Base-by-base conservation (phyloP, 2,888 invertebrate species). In the Altica lythri region DNA sequence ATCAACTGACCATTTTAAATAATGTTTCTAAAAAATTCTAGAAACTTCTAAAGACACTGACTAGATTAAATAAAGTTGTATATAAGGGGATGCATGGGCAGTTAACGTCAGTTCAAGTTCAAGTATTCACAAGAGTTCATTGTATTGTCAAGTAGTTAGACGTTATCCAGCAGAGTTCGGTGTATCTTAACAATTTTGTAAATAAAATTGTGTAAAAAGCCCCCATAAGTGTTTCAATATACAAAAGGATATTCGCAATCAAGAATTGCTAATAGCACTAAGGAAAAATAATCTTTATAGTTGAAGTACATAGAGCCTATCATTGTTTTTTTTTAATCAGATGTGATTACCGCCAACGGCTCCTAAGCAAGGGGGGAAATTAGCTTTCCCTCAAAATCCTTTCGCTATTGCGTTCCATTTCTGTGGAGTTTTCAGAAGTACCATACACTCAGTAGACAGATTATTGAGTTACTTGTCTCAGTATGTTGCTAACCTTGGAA, bases 271-370 rank as follows among this genome's bases (percentile, higher is more conserved):
- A 52, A 25, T 18, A 52, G 14, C 9, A 52, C 46, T 8, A 52
- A n/a, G 9, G 51, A 51, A 22, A 35, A 35, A 34, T 43, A 53
- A n/a, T 53, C 29, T 27, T 38, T 45, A 17, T 47, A 53, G 22
- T 53, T 53, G 12, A 22, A 53, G 38, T 37, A 46, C 34, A 45
- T 29, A 10, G 37, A 52, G 22, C 45, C 42, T 47, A 10, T 53
- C 13, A 18, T 38, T 16, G 16, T 47, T n/a, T 18, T 44, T 22
- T 16, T 27, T 47, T 5, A 47, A 9, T 19, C 52, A 16, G 2
- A 52, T 38, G 30, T 51, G 43, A 19, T 50, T 51, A 10, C 52
- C 52, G 12, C 38, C 52, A 16, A 50, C 34, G 2, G 38, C 48
- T 37, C 40, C 35, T 22, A 49, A 18, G 30, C 30, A 32, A 3